Percentiles rank a stretch among this genome's conserved stretches.
These are phyloP conservation scores for Puma concolor DNA, from an alignment of 2,113 vertebrate species.

Conservation along the genomic window DNA sequence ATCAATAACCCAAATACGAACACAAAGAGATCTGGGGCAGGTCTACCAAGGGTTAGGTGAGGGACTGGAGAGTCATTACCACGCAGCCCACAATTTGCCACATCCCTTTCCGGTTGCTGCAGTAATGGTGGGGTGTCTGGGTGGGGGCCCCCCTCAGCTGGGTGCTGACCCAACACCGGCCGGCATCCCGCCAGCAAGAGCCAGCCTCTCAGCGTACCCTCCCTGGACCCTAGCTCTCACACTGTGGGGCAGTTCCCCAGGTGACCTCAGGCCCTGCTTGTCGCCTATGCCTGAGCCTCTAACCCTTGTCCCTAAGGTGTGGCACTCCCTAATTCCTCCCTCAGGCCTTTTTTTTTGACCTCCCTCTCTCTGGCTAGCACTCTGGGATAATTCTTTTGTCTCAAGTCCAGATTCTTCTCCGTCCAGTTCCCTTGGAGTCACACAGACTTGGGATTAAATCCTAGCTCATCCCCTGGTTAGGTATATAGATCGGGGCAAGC, in stretches of 20 bases:
- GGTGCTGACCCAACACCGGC: not conserved
- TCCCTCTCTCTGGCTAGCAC: not conserved
- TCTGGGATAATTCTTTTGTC: not conserved
- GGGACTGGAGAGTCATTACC: not conserved
- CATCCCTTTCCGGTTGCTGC: not conserved
- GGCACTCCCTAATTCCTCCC: no score
- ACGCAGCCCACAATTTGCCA: not conserved
- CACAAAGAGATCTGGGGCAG: not conserved
- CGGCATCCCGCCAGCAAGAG: not conserved
- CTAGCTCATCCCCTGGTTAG: not conserved
- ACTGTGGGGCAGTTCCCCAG: not conserved
- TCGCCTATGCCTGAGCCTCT: not conserved
- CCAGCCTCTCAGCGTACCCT: not conserved
- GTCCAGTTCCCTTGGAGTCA: not conserved
- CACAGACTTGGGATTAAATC: not conserved
- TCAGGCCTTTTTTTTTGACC: not conserved
- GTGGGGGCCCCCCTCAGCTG: accelerated
- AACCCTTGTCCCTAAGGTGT: not conserved
- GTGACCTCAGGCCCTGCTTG: not conserved
- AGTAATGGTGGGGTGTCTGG: not conserved
- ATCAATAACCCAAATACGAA: not conserved
- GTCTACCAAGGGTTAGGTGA: not conserved
- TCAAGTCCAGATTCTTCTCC: not conserved
- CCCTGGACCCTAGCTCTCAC: not conserved
- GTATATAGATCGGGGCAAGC: accelerated